Evolutionary conservation across 1,140 invertebrate genomes (phyloP), one percentile per base, ranked within the genome.

Genomic region (Papilio xuthus): DNA sequence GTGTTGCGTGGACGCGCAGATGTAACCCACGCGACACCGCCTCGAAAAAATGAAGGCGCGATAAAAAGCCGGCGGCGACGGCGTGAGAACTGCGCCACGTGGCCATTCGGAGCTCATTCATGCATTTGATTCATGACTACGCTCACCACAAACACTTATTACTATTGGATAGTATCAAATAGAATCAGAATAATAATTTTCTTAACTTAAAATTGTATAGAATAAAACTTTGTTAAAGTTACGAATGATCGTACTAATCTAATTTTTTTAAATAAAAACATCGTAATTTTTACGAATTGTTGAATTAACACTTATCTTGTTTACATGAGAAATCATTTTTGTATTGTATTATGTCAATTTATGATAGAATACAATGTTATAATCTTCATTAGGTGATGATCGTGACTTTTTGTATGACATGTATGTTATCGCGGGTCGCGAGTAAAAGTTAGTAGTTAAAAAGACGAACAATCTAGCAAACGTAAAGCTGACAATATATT

Each of bases 71-170:
- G 84, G 80, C 81, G 83, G 82, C 85, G 73, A 80, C 78, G 87
- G 89, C 90, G 91, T 93, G 90, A 93, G 91, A 93, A 93, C 89
- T 74, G 20, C 82, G 88, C 89, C 91, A 93, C 90, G 91, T 93
- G 91, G 89, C 89, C 82, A 77, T 79, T 83, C 84, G 79, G 82
- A 82, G 84, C 89, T 90, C 90, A 93, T 92, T 93, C 91, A 93
- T 90, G 88, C 87, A 92, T 92, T 92, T 92, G 91, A 93, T 93
- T 93, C 91, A 93, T 93, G 88, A 92, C 89, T 82, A 83, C 77
- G 81, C 67, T 79, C 75, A 78, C 80, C 81, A 82, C 4, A 20
- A 20, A n/a, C 50, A 53, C n/a, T 20, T 18, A 53, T 8, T 20
- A 53, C 50, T 53, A 53, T 53, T n/a, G 50, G 50, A 53, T 18